phyloP scores from a whole-genome alignment of 2,888 invertebrate genomes.

The Pachycephus smyrnensis region DNA sequence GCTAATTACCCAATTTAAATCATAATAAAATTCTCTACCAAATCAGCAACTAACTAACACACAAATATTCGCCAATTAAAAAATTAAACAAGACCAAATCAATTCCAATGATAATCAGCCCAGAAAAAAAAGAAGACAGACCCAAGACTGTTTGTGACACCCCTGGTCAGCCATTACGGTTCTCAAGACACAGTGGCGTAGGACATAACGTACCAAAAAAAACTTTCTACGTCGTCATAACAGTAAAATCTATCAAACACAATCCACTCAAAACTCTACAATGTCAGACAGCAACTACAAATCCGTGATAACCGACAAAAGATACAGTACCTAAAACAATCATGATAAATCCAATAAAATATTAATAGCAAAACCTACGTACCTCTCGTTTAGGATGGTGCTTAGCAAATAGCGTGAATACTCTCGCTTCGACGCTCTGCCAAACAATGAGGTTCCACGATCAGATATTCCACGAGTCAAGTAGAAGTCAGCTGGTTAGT shows the following conservation, averaged over 20 bases:
- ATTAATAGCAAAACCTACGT: conserved; percentile 13
- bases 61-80: not conserved
- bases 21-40: not conserved
- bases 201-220: not conserved
- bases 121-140: not conserved
- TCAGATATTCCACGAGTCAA: not conserved
- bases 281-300: not conserved
- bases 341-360: not conserved
- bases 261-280: not conserved
- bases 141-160: not conserved
- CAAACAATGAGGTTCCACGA: conserved; percentile 47
- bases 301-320: not conserved
- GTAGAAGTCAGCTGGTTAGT: not conserved
- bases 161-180: not conserved
- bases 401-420: conserved; percentile 63
- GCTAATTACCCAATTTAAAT: too few species aligned
- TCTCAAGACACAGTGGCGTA: not conserved
- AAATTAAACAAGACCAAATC: not conserved
- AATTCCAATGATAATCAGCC: not conserved
- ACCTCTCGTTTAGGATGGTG: conserved; percentile 25
- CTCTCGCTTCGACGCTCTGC: conserved; percentile 66
- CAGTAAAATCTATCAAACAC: not conserved
- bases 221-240: not conserved
- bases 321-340: not conserved
- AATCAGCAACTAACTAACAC: not conserved